Evolutionary conservation across 2,888 invertebrate genomes (phyloP).

Genomic region (Eurytoma adleriae): DNA sequence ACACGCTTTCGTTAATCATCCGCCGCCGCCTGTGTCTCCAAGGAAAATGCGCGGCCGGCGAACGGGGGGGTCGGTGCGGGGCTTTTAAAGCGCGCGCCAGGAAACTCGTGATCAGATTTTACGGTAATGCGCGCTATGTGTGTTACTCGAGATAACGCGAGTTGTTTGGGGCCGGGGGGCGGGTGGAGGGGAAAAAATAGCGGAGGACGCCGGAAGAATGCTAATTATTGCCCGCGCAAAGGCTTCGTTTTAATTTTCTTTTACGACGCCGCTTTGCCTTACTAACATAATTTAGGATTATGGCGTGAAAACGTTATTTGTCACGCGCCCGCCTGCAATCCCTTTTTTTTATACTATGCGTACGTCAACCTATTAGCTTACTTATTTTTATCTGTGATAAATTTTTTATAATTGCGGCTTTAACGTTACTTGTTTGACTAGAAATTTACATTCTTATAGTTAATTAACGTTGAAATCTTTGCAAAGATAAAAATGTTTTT

Average conservation of each 20-base stretch:
- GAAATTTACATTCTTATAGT: no score
- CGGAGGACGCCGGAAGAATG: constrained; percentile 27
- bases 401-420: no score
- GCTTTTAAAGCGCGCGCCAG: constrained; percentile 5
- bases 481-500: no score
- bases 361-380: no score
- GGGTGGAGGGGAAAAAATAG: constrained; percentile 18
- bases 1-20: constrained; percentile 60
- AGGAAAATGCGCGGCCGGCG: constrained; percentile 48
- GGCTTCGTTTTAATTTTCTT: constrained; percentile 42
- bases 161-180: background rate
- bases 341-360: no score
- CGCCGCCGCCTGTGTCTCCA: constrained; percentile 18
- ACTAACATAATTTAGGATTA: constrained; percentile 19
- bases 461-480: no score
- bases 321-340: no score
- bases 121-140: constrained; percentile 32
- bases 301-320: no score
- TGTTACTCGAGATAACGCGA: constrained; percentile 14
- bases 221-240: constrained; percentile 29
- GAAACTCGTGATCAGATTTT: constrained; percentile 46
- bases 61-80: background rate
- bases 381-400: no score
- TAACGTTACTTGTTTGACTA: no score
- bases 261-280: constrained; percentile 13